A percentile compares a stretch with the other conserved stretches of the same genome.
phyloP scores from a whole-genome alignment of 1,140 invertebrate genomes.

The Cataglyphis hispanica region DNA sequence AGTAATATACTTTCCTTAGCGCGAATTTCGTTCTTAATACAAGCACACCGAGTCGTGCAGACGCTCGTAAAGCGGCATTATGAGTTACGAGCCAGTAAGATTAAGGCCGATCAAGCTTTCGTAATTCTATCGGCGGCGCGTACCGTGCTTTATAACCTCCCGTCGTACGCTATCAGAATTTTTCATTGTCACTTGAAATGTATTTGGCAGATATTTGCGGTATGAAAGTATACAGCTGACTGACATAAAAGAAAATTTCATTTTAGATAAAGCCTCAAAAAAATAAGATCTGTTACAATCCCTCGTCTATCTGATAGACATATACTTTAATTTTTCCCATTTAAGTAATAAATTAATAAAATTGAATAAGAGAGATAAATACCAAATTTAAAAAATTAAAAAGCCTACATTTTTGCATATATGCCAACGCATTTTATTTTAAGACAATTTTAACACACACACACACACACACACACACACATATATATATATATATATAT shows the following conservation, averaged over 20 bases:
- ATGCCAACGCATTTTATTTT: not conserved
- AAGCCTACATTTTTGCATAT: not conserved
- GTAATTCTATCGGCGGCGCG: slow-evolving; percentile 77
- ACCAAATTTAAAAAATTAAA: not conserved
- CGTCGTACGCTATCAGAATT: slow-evolving; percentile 32
- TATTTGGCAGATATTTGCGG: slow-evolving; percentile 1
- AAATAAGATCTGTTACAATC: not conserved
- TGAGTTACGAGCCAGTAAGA: slow-evolving; percentile 78
- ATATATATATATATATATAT: no score
- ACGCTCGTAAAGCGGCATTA: slow-evolving; percentile 80
- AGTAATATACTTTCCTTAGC: slow-evolving; percentile 57
- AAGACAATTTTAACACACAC: not conserved
- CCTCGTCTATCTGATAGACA: not conserved
- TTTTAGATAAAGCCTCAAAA: slow-evolving; percentile 10
- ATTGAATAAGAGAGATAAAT: not conserved
- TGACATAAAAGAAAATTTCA: not conserved
- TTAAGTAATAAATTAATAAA: not conserved
- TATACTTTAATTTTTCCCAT: not conserved
- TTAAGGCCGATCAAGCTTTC: slow-evolving; percentile 78
- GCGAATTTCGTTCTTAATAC: slow-evolving; percentile 68
- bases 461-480: no score
- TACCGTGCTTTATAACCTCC: slow-evolving; percentile 66
- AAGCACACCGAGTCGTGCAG: slow-evolving; percentile 62
- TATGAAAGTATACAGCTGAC: not conserved
- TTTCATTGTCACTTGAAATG: slow-evolving; percentile 43